Conservation (phyloP, 1,140 invertebrate genomes). For the Cotesia vestalis region DNA sequence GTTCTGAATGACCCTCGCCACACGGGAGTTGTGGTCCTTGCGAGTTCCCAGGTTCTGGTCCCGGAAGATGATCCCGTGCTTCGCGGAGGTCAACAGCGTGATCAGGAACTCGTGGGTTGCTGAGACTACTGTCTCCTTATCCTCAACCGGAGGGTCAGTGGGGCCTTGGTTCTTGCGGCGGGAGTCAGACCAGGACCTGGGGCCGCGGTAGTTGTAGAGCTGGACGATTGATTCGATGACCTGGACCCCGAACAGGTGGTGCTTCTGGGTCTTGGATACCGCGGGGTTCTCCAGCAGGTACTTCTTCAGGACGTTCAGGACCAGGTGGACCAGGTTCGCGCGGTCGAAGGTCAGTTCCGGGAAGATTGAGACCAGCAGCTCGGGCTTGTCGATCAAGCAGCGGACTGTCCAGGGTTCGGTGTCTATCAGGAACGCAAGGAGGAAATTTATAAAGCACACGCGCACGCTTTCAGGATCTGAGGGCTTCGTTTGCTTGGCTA, state of each 20-base stretch:
- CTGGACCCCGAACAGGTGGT: constrained; percentile 75
- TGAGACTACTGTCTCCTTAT: constrained; percentile 67
- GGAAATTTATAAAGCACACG: constrained; percentile 77
- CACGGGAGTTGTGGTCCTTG: constrained; percentile 71
- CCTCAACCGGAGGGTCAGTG: constrained; percentile 56
- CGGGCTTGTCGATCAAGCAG: constrained; percentile 74
- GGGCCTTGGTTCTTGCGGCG: constrained; percentile 44
- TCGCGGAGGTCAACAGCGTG: constrained; percentile 74
- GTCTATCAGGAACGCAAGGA: constrained; percentile 77
- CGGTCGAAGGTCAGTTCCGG: constrained; percentile 75
- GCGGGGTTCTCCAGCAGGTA: constrained; percentile 73
- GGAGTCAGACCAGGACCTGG: constrained; percentile 61
- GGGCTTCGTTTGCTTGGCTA: constrained; percentile 69
- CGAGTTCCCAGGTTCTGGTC: constrained; percentile 70
- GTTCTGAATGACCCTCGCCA: constrained; percentile 71
- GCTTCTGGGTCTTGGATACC: constrained; percentile 78
- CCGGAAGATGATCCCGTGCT: constrained; percentile 74
- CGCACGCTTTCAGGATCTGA: constrained; percentile 72
- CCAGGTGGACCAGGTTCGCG: constrained; percentile 71
- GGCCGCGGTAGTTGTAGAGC: constrained; percentile 81
- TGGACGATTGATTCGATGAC: constrained; percentile 73
- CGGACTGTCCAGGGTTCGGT: constrained; percentile 72
- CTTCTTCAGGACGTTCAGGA: constrained; percentile 74
- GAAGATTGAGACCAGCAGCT: constrained; percentile 72
- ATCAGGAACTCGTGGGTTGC: constrained; percentile 74